Conservation (phyloP, 1,140 invertebrate genomes). For the Drosophila watanabei region DNA sequence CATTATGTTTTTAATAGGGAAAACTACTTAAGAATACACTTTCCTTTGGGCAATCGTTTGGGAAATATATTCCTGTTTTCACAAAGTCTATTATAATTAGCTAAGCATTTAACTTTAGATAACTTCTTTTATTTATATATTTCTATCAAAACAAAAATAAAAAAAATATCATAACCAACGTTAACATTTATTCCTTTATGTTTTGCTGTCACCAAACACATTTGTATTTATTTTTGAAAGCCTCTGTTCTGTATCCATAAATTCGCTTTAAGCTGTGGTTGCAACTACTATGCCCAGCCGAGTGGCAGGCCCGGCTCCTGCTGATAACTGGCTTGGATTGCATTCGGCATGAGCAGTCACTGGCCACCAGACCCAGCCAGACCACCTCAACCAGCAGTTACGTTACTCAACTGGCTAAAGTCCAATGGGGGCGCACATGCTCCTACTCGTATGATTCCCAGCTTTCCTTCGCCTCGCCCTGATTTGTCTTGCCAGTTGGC, state of each 20-base stretch:
- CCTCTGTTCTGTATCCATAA: not conserved
- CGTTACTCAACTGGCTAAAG: constrained; percentile 8
- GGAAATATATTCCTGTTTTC: not conserved
- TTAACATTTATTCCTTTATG: no score
- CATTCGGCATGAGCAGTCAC: constrained; percentile 59
- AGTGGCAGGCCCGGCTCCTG: constrained; percentile 22
- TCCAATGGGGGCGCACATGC: constrained; percentile 27
- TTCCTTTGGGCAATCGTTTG: not conserved
- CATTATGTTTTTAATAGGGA: no score
- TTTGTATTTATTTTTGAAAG: no score
- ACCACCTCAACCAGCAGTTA: not conserved
- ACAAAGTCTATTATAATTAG: no score
- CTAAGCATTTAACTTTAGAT: no score
- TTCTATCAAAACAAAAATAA: no score
- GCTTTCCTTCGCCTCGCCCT: constrained; percentile 25
- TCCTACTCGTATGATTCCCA: constrained; percentile 2
- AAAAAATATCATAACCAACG: no score
- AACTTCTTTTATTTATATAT: no score
- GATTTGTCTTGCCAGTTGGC: constrained; percentile 64
- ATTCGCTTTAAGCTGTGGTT: constrained; percentile 30
- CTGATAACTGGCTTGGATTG: constrained; percentile 49
- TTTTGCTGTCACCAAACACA: no score
- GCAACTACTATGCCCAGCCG: constrained; percentile 22
- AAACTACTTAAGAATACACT: not conserved
- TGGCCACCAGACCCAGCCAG: no score